Evolutionary conservation across 2,888 invertebrate genomes (phyloP), one percentile per base, ranked within the genome.

Genomic region (Chloromyia formosa): DNA sequence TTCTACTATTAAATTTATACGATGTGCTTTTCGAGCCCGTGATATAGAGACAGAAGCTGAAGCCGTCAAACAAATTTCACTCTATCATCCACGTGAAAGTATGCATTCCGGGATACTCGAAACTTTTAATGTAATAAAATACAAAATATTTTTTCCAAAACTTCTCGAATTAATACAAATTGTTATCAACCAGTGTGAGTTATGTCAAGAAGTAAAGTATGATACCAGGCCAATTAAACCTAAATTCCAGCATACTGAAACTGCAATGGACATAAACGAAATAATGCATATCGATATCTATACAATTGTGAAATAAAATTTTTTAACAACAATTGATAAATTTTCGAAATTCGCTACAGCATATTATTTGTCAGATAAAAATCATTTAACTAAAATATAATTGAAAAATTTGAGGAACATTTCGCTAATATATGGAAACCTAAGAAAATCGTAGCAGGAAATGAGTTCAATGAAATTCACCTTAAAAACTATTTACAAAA

Each of bases 141-240:
- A 53, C 75, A 40, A 76, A 75, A 71, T 9, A 20, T 23, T 68
- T 61, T 53, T 56, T 76, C 18, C 74, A 77, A 16, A 78, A 76
- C 73, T 77, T 3, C 2, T 56, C 5, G 75, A 77, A 62, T 27
- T 76, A 35, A 76, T 78, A n/a, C 77, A 78, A 49, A 69, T 77
- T 9, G 74, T 77, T 9, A 78, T 77, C 23, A 77, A 77, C 22
- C 75, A 75, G 58, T 78, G 76, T 45, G 77, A 78, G 10, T 10
- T 77, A 18, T 79, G 78, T 14, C 58, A 78, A 35, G 73, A 75
- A 66, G 75, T 75, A 0, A 78, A 77, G 74, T 78, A 77, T 45
- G 77, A 77, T 16, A 71, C 74, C n/a, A 73, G 75, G 0, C 76
- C 76, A 10, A 76, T 75, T 1, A 77, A 74, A 66, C 73, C 54